phyloP scores from a whole-genome alignment of 2,113 vertebrate species.

The Rhineura floridana region DNA sequence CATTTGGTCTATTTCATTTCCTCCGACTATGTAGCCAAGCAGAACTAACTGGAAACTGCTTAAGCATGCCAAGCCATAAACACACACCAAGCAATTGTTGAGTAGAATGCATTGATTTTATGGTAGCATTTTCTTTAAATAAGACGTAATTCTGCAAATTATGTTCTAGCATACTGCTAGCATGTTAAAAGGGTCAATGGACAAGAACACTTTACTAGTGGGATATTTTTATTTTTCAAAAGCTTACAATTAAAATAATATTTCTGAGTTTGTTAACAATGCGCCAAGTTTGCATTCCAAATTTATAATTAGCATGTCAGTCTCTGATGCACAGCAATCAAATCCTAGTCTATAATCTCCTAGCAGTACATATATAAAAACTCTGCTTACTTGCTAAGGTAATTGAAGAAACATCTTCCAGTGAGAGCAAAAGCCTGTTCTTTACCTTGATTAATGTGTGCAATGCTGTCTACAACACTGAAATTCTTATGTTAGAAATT shows the following conservation, averaged over 20 bases:
- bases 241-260: slow-evolving; percentile 56
- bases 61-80: background rate
- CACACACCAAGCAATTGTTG: background rate
- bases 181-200: background rate
- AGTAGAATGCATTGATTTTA: background rate
- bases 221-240: slow-evolving; percentile 26
- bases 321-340: background rate
- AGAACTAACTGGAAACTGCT: background rate
- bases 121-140: background rate
- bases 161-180: background rate
- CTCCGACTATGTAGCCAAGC: background rate
- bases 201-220: slow-evolving; percentile 15
- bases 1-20: background rate
- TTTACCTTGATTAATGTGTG: slow-evolving; percentile 12
- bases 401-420: background rate
- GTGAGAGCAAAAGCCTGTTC: background rate
- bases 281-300: background rate
- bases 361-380: background rate
- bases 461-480: accelerated
- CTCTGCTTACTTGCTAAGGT: background rate
- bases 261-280: slow-evolving; percentile 29
- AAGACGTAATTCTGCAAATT: background rate
- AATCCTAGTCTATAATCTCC: background rate
- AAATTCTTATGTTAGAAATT: accelerated
- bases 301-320: background rate